Percentiles rank a stretch among this genome's conserved stretches.
phyloP scores from a whole-genome alignment of 2,888 invertebrate genomes.

The Panopea generosa region DNA sequence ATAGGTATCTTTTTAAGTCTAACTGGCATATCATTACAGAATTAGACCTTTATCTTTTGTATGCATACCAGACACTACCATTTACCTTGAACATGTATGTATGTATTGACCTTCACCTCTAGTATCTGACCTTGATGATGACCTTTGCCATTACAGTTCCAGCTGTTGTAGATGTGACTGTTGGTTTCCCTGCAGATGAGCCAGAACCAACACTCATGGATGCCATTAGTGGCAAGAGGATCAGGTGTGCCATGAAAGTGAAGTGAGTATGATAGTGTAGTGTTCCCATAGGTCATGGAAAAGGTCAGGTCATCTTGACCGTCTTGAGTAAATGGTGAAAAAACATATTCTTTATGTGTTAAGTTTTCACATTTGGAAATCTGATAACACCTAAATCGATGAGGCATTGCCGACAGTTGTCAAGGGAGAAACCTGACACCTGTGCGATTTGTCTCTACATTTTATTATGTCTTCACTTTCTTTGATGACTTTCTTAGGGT shows the following conservation, averaged over 20 bases:
- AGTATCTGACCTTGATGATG: too few relatives aligned
- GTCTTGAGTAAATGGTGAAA: too few relatives aligned
- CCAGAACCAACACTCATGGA: constrained; percentile 82
- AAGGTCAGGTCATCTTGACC: too few relatives aligned
- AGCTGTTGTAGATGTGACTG: constrained; percentile 92
- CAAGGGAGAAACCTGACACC: neutral
- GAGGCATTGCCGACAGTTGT: constrained; percentile 5
- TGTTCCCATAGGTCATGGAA: too few relatives aligned
- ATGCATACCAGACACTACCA: neutral
- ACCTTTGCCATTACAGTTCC: constrained; percentile 87
- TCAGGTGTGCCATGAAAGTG: constrained; percentile 83
- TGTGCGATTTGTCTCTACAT: constrained; percentile 31
- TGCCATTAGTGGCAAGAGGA: constrained; percentile 79
- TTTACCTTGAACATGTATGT: neutral
- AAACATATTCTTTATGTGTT: too few relatives aligned
- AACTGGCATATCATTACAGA: too few relatives aligned
- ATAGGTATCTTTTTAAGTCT: too few relatives aligned
- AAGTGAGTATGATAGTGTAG: too few relatives aligned
- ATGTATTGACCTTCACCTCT: too few relatives aligned
- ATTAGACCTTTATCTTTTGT: too few relatives aligned
- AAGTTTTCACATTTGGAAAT: too few relatives aligned
- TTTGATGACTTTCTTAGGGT: neutral
- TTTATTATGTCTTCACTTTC: neutral
- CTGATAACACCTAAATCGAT: constrained; percentile 2
- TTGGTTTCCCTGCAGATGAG: constrained; percentile 83